A percentile compares a stretch with the other conserved stretches of the same genome.
Conservation (phyloP, 2,113 vertebrate genomes). For the Rhineura floridana region DNA sequence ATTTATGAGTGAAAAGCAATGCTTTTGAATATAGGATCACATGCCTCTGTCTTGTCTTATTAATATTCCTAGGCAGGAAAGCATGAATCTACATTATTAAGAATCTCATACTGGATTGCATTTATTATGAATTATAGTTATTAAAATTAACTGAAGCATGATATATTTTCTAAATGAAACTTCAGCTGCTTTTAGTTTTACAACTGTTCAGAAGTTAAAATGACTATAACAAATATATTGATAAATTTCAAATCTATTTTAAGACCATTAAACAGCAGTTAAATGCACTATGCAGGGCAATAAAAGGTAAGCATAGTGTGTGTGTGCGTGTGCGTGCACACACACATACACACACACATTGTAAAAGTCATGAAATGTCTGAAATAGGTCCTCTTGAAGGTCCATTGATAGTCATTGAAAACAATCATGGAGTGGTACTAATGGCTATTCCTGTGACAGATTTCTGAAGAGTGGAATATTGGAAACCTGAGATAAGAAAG, state of each 20-base stretch:
- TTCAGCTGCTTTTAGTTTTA: slow-evolving; percentile 41
- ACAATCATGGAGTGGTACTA: neutral
- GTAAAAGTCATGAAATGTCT: slow-evolving; percentile 20
- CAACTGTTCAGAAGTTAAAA: slow-evolving; percentile 40
- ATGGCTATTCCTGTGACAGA: neutral
- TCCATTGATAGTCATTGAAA: slow-evolving; percentile 40
- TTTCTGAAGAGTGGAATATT: slow-evolving; percentile 23
- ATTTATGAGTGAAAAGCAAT: slow-evolving; percentile 30
- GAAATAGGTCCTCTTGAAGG: slow-evolving; percentile 6
- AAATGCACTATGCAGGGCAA: slow-evolving; percentile 41
- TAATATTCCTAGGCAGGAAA: slow-evolving; percentile 51
- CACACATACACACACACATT: too few species aligned
- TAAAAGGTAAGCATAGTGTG: slow-evolving; percentile 31
- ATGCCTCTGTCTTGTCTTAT: slow-evolving; percentile 25
- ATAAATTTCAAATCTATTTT: slow-evolving; percentile 5
- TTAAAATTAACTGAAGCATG: slow-evolving; percentile 68
- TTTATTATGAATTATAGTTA: slow-evolving; percentile 65
- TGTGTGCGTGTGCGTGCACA: neutral
- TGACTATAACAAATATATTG: neutral
- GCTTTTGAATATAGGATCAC: slow-evolving; percentile 19
- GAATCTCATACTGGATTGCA: slow-evolving; percentile 40
- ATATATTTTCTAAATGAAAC: slow-evolving; percentile 58
- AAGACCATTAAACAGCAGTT: slow-evolving; percentile 34
- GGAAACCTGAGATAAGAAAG: slow-evolving; percentile 33
- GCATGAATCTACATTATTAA: slow-evolving; percentile 60